Evolutionary conservation across 2,113 vertebrate genomes (phyloP), one percentile per base, ranked within the genome.

Genomic region (Anhinga rufa): DNA sequence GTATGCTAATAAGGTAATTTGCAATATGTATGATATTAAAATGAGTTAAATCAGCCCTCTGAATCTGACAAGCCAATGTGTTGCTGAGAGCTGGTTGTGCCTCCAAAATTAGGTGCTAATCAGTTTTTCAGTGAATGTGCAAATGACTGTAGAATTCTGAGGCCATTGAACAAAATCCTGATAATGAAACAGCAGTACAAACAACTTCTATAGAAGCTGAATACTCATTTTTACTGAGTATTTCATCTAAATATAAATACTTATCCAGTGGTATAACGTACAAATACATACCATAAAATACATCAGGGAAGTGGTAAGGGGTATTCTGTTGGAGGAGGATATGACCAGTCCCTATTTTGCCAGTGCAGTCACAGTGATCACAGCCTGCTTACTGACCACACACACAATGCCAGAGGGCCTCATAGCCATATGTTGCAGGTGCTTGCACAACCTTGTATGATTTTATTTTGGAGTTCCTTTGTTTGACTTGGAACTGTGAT

Each of bases 351-450:
- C 12, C 29, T 66, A 1, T 75, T 88, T 86, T 32, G 34, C 46
- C 64, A 48, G 19, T 10, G 19, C 6, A 57, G 24, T 25, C 31
- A 15, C 3, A 17, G 18, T 6, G 42, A 38, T 49, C 22, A 14
- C 21, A 77, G 25, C 9, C 46, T n/a, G 55, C 26, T 57, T 15
- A 11, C 25, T 48, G 46, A 76, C 9, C 54, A 48, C 24, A 8
- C 4, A 1, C 24, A 40, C 26, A 26, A 0, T 2, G 18, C 26
- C 1, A 0, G 24, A 26, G 14, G 11, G 8, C 38, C 52, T 60
- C 54, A 54, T 28, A 28, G 19, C 6, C 3, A 1, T 44, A 17
- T 17, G 10, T 13, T 46, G 12, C 1, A 48, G 48, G 21, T 48
- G 49, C 28, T 76, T 52, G 36, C n/a, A 40, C 9, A 78, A 6